Evolutionary conservation across 2,113 vertebrate genomes (phyloP).

Genomic region (Ictalurus punctatus): DNA sequence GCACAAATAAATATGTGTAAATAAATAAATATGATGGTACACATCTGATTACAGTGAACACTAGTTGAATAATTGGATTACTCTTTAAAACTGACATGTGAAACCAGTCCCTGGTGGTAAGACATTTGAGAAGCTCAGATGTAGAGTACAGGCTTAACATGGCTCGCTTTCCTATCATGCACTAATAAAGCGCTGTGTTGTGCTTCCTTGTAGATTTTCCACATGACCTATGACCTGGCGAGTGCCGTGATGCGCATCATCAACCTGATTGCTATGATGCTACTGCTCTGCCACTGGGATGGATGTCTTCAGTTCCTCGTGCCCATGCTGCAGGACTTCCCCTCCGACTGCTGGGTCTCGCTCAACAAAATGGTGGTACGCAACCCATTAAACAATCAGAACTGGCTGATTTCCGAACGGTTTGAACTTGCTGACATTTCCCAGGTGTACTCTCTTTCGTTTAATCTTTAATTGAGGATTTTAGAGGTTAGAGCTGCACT

Average conservation of each 20-base stretch:
- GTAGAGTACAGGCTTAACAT: background rate
- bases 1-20: background rate
- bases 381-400: background rate
- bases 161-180: background rate
- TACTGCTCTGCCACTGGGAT: constrained; percentile 95
- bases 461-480: background rate
- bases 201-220: constrained; percentile 83
- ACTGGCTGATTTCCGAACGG: background rate
- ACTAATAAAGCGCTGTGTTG: background rate
- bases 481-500: background rate
- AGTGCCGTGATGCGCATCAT: constrained; percentile 94
- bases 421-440: background rate
- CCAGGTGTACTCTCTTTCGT: background rate
- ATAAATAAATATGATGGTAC: background rate
- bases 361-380: constrained; percentile 96
- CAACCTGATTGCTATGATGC: constrained; percentile 97
- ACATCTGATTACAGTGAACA: background rate
- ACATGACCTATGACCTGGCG: constrained; percentile 97
- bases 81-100: background rate
- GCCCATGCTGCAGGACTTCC: constrained; percentile 98
- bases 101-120: background rate
- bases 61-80: background rate
- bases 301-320: constrained; percentile 97
- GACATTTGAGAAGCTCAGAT: background rate
- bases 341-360: constrained; percentile 94